Percentiles rank a stretch among this genome's conserved stretches.
These are phyloP conservation scores for Anthonomus grandis DNA, from an alignment of 1,140 invertebrate species.

Conservation along the genomic window DNA sequence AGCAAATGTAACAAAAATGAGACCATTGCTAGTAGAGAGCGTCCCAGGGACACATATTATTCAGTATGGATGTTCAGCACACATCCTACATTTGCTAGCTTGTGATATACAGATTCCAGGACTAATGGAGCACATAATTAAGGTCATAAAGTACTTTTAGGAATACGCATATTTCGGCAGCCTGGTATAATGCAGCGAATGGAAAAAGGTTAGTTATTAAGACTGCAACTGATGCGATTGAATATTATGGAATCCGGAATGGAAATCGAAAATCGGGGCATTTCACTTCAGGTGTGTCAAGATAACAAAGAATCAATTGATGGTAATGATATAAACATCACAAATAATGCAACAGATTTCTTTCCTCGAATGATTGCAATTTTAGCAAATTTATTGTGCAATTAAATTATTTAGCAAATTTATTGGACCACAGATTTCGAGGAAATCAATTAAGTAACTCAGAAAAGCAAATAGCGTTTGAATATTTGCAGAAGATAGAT, in stretches of 20 bases:
- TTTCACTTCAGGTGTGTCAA: not conserved
- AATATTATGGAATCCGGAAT: not conserved
- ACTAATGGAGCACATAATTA: not conserved
- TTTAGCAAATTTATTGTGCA: not conserved
- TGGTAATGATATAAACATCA: not conserved
- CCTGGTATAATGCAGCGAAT: not conserved
- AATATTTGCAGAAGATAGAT: not conserved
- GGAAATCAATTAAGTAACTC: not conserved
- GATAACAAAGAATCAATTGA: not conserved
- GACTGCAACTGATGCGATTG: not conserved
- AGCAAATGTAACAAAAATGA: not conserved
- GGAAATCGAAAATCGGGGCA: not conserved
- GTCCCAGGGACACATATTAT: not conserved
- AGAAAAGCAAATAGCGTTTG: not conserved
- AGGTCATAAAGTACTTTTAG: not conserved
- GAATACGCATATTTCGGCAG: no score
- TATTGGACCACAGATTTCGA: not conserved
- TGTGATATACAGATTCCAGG: not conserved
- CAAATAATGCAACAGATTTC: no score
- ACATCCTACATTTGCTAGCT: not conserved
- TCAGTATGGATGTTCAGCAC: not conserved
- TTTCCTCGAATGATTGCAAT: no score
- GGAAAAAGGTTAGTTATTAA: not conserved
- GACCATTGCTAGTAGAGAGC: not conserved
- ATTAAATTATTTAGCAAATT: not conserved